Base-by-base conservation (phyloP, 2,113 vertebrate genomes). In the Nipponia nippon region DNA sequence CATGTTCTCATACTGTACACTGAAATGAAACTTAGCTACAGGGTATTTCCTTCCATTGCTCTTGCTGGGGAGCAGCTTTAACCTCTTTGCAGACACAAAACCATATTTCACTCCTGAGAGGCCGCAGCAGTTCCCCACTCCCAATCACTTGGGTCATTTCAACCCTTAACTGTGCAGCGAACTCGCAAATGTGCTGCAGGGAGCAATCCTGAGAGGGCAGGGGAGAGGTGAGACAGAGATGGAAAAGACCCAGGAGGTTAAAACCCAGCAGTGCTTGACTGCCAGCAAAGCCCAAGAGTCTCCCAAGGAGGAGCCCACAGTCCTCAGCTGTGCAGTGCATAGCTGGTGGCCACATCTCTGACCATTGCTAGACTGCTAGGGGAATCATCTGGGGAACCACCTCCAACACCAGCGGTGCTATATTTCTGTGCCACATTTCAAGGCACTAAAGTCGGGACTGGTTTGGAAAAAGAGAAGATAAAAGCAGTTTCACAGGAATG, bases 21-120 rank as follows among this genome's bases (percentile, higher is more conserved):
- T 66, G 3, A 95, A 95, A 96, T 92, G 83, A 96, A 96, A 86
- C 94, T 62, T 98, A 93, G 97, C 97, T 97, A 94, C 92, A 65
- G 97, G 95, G 96, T 93, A 96, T 96, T 98, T 94, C 96, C 95
- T 96, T 96, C 95, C 75, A 18, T 86, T 96, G 95, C 93, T 95
- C 91, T 94, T 94, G 85, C 96, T 86, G 96, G 95, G 91, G 93
- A 95, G 93, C 93, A 92, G 95, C 90, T 94, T 96, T 91, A 95
- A 95, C 89, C 83, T 92, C 78, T 72, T 63, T 82, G 88, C 93
- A 96, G 95, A 97, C 84, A 95, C 91, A 96, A 89, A 97, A 95
- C 94, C 83, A 69, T 91, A 84, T 95, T 97, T 97, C 80, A 94
- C 88, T 79, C 40, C 53, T 56, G 85, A 95, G 87, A 90, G 86